phyloP scores from a whole-genome alignment of 2,113 vertebrate genomes.

The Ciconia maguari region DNA sequence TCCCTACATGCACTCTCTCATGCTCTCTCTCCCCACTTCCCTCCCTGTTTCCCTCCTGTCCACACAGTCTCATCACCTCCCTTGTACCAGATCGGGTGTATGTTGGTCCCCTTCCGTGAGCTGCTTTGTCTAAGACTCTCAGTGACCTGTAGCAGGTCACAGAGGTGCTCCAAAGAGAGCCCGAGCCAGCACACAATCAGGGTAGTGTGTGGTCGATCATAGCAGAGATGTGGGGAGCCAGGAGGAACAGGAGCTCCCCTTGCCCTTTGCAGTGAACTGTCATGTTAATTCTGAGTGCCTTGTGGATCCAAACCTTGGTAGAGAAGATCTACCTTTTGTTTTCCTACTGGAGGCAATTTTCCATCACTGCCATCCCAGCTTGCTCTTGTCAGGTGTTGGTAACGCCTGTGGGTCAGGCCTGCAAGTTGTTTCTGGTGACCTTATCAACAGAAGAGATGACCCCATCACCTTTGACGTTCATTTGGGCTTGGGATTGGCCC shows the following conservation, averaged over 20 bases:
- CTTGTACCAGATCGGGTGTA: rapidly evolving
- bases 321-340: not conserved
- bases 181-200: not conserved
- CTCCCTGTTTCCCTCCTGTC: not conserved
- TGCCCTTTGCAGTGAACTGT: not conserved
- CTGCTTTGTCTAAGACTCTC: not conserved
- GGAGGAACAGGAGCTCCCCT: not conserved
- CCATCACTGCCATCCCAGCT: not conserved
- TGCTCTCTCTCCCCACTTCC: not conserved
- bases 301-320: not conserved
- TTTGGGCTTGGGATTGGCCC: not conserved
- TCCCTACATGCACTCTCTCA: rapidly evolving
- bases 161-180: not conserved
- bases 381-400: not conserved
- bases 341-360: not conserved
- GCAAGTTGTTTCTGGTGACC: not conserved
- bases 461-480: not conserved
- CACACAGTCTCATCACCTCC: not conserved
- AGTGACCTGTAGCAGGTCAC: not conserved
- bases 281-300: not conserved
- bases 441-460: not conserved
- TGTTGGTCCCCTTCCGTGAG: not conserved
- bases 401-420: not conserved
- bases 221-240: not conserved
- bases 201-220: not conserved